Evolutionary conservation across 92 coral and sea anemone genomes (phyloP).

Genomic region (Parazoanthus darwini): DNA sequence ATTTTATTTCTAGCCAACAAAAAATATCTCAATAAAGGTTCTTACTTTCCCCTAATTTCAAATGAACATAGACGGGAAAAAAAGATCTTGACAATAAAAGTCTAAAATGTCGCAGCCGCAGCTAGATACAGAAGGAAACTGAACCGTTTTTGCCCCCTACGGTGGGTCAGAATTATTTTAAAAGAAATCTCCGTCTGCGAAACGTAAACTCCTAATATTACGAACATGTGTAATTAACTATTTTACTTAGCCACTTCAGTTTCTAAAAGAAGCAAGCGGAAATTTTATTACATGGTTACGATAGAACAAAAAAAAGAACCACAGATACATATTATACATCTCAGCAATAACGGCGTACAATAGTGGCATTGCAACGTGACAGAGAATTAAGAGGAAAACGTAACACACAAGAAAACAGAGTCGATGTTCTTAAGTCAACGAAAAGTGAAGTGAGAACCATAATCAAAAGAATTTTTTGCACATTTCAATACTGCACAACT

Average conservation of each 20-base stretch:
- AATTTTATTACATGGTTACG: not conserved
- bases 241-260: too few species aligned
- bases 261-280: too few species aligned
- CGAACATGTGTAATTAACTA: not conserved
- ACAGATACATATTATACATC: not conserved
- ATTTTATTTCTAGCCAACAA: not conserved
- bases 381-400: not conserved
- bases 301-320: not conserved
- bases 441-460: too few species aligned
- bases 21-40: not conserved
- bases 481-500: too few species aligned
- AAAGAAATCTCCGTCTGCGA: not conserved
- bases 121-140: not conserved
- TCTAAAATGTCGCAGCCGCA: not conserved
- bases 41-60: not conserved
- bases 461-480: too few species aligned
- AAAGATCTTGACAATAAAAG: not conserved
- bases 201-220: not conserved
- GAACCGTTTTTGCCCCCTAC: not conserved
- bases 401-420: not conserved
- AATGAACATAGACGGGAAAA: slow-evolving; percentile 1
- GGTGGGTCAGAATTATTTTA: not conserved
- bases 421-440: not conserved
- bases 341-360: not conserved
- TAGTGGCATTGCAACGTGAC: not conserved